Percentiles rank a stretch among this genome's conserved stretches.
Evolutionary conservation across 1,140 invertebrate species (phyloP).

Genomic region (Chironomus tepperi): DNA sequence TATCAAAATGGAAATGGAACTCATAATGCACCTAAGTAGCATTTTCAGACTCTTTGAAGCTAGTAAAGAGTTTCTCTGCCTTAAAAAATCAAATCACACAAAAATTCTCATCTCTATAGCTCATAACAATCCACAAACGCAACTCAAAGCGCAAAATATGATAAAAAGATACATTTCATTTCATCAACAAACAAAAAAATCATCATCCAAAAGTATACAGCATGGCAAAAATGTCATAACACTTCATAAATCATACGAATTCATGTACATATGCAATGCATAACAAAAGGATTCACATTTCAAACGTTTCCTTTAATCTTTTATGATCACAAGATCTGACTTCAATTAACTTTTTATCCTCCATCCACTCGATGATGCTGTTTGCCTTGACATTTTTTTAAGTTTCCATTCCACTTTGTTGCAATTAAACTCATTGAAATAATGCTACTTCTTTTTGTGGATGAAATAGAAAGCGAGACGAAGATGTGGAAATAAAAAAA

Average conservation of each 20-base stretch:
- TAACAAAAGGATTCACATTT: not conserved
- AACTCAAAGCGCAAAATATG: too few relatives aligned
- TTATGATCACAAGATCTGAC: not conserved
- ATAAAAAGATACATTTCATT: too few relatives aligned
- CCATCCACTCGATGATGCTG: not conserved
- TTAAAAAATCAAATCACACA: too few relatives aligned
- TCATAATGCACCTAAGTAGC: too few relatives aligned
- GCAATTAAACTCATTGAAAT: slow-evolving; percentile 13
- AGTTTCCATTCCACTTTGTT: not conserved
- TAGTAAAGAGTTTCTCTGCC: too few relatives aligned
- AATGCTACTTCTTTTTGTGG: not conserved
- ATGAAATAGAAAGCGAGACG: not conserved
- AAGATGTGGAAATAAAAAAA: not conserved
- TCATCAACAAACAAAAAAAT: not conserved
- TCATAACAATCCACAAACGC: not conserved
- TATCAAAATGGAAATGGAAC: too few relatives aligned
- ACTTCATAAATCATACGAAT: not conserved
- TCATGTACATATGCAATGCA: not conserved
- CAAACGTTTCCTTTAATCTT: not conserved
- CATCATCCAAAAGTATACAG: not conserved
- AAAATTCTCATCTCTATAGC: not conserved
- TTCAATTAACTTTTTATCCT: slow-evolving; percentile 2
- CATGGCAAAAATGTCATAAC: not conserved
- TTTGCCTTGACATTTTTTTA: not conserved
- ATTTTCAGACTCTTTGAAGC: too few relatives aligned